Evolutionary conservation across 1,140 invertebrate genomes (phyloP).

Genomic region (Drosophila seguyi): DNA sequence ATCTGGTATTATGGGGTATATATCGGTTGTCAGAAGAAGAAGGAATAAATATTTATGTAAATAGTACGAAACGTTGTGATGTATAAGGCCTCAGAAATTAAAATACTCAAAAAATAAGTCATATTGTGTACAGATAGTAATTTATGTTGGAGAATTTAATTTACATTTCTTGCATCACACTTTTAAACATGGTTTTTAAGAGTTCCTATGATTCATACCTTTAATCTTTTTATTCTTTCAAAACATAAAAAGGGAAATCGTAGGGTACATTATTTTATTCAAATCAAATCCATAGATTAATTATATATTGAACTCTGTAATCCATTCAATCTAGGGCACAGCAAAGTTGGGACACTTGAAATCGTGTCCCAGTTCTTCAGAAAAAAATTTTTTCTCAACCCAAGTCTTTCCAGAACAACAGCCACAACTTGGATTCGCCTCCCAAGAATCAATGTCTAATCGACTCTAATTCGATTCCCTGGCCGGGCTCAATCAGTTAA

Average conservation of each 20-base stretch:
- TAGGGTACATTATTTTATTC: too few species aligned
- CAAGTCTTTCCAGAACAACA: background rate
- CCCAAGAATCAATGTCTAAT: slow-evolving; percentile 23
- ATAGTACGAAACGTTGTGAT: background rate
- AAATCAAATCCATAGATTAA: too few species aligned
- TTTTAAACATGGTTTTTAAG: background rate
- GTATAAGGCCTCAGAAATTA: background rate
- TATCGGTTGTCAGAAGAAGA: background rate
- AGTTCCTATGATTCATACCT: background rate
- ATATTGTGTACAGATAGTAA: background rate
- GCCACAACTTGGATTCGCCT: background rate
- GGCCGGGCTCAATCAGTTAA: slow-evolving; percentile 41
- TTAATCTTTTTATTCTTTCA: background rate
- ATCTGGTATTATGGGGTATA: slow-evolving; percentile 4
- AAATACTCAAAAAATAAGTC: background rate
- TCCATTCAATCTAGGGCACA: background rate
- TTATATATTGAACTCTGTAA: too few species aligned
- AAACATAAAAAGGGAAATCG: background rate
- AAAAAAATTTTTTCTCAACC: too few species aligned
- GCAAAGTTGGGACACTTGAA: background rate
- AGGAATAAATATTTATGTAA: background rate
- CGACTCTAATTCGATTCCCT: slow-evolving; percentile 40
- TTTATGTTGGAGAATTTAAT: background rate
- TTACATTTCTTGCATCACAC: background rate
- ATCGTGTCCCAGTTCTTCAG: background rate